Evolutionary conservation across 2,113 vertebrate species (phyloP).

Genomic region (Odocoileus virginianus): DNA sequence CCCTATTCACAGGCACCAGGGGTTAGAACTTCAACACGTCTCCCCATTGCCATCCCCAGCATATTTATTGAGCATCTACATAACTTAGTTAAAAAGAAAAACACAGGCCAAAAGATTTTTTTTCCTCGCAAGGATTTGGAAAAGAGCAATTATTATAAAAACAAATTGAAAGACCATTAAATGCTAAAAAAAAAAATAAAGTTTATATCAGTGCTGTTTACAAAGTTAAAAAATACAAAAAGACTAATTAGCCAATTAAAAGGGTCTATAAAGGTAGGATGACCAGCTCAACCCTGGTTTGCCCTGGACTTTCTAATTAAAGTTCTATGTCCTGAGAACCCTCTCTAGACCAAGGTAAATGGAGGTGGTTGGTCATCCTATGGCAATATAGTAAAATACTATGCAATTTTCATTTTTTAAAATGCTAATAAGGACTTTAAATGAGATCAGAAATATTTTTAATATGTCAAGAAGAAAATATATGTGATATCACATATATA

Average conservation of each 20-base stretch:
- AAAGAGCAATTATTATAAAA: not conserved
- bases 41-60: not conserved
- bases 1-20: not conserved
- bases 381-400: not conserved
- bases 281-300: not conserved
- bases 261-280: not conserved
- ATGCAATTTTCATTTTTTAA: not conserved
- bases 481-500: too few species aligned
- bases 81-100: not conserved
- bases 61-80: not conserved
- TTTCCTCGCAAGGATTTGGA: not conserved
- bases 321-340: not conserved
- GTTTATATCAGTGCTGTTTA: not conserved
- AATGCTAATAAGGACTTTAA: not conserved
- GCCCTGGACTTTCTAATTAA: not conserved
- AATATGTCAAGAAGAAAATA: not conserved
- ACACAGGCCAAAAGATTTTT: not conserved
- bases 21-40: not conserved
- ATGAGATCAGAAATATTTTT: not conserved
- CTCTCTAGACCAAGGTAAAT: not conserved
- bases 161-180: not conserved
- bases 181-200: not conserved
- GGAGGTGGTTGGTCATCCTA: not conserved
- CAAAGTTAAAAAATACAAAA: not conserved
- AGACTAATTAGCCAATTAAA: not conserved